Base-by-base conservation (phyloP, 2,797 vertebrate genomes). In the Hafferia zeledoni region DNA sequence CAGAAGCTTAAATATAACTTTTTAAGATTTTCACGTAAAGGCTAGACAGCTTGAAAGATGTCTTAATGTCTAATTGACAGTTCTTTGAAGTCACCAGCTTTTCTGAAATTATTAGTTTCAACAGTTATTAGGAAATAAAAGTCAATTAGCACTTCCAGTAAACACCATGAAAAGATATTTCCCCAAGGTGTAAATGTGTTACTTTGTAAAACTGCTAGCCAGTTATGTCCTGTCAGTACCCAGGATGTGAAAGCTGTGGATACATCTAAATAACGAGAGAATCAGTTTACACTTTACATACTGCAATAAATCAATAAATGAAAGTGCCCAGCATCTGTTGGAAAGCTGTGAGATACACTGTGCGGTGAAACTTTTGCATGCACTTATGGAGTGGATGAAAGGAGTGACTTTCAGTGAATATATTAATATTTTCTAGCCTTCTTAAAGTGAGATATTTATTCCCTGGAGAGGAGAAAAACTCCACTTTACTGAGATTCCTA, bases 71-170 rank as follows among this genome's bases (percentile, higher is more conserved):
- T 95, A 83, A 96, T 97, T 95, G 96, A 85, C 86, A 88, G 91
- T 89, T 95, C 74, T 96, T 97, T 95, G 91, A 96, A 96, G 94
- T 95, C 76, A 83, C 33, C 72, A 93, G 31, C 60, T 87, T 96
- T 96, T 96, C 76, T 50, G 90, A 82, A 90, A 64, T 67, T 96
- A 93, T 65, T 96, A 93, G 80, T 92, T 97, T 97, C 95, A 94
- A 94, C 63, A 81, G 83, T 96, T 97, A 97, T 97, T 98, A 96
- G 90, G 95, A 96, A 96, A 94, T 95, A 95, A 94, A 97, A 97
- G 95, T 95, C 95, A 97, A 96, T 98, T 97, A 98, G 86, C 96
- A 90, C 95, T 97, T 96, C 80, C 69, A 81, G n/a, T 64, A 75
- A 85, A 87, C 91, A 95, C 83, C 55, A 84, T 74, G 65, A 90